Evolutionary conservation across 2,113 vertebrate species (phyloP).

Genomic region (Morone saxatilis): DNA sequence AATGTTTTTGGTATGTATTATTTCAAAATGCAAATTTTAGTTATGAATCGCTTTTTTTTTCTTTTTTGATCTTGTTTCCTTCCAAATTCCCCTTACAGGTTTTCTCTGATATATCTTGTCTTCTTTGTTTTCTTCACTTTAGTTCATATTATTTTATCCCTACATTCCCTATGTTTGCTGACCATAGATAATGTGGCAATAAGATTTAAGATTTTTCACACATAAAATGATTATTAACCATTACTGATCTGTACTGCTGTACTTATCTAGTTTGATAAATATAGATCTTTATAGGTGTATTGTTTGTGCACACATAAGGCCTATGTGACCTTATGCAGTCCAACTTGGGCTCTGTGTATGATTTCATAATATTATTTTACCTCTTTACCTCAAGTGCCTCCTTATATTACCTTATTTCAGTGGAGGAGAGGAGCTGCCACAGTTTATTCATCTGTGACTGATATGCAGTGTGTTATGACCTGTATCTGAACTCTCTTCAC

Average conservation of each 20-base stretch:
- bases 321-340: no score
- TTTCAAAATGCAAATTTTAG: no score
- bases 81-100: background rate
- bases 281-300: background rate
- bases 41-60: background rate
- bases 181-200: no score
- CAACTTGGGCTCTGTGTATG: background rate
- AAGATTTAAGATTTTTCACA: no score
- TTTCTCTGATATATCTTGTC: background rate
- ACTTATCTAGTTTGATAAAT: background rate
- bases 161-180: no score
- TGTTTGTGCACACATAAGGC: background rate
- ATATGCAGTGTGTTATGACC: conserved; percentile 21
- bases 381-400: background rate
- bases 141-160: background rate
- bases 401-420: conserved; percentile 5
- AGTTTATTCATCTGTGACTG: conserved; percentile 44
- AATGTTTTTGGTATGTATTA: background rate
- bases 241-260: no score
- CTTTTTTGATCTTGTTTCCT: background rate
- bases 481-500: conserved; percentile 25
- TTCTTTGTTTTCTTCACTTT: background rate
- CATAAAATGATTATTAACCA: background rate
- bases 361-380: background rate
- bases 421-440: conserved; percentile 2